Evolutionary conservation across 1,140 invertebrate species (phyloP).

Genomic region (Panagrolaimus sp.): DNA sequence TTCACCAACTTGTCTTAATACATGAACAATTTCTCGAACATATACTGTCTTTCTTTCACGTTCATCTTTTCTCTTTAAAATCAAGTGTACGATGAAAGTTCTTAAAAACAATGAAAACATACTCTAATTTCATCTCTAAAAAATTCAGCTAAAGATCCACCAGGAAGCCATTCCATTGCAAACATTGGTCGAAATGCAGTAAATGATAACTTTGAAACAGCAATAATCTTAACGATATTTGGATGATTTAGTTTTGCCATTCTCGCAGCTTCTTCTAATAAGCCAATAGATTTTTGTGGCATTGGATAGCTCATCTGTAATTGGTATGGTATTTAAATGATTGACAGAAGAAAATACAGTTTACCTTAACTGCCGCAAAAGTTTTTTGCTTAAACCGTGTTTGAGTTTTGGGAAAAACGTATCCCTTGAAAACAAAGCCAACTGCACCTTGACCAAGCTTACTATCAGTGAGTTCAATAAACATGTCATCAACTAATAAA

Average conservation of each 20-base stretch:
- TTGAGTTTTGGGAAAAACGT: slow-evolving; percentile 50
- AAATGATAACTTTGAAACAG: slow-evolving; percentile 53
- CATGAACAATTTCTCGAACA: slow-evolving; percentile 44
- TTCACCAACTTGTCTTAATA: slow-evolving; percentile 43
- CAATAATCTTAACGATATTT: slow-evolving; percentile 50
- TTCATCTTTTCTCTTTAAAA: slow-evolving; percentile 47
- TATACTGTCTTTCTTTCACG: slow-evolving; percentile 31
- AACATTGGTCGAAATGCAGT: slow-evolving; percentile 53
- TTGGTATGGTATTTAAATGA: background rate
- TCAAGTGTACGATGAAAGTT: background rate
- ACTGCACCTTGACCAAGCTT: slow-evolving; percentile 52
- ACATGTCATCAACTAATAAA: slow-evolving; percentile 23
- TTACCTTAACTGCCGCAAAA: slow-evolving; percentile 50
- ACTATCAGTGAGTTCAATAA: slow-evolving; percentile 50
- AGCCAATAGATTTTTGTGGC: slow-evolving; percentile 49
- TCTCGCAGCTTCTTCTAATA: slow-evolving; percentile 50
- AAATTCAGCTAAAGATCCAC: slow-evolving; percentile 48
- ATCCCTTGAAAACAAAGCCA: slow-evolving; percentile 53
- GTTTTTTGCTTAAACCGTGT: slow-evolving; percentile 54
- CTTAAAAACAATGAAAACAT: background rate
- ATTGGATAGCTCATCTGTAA: slow-evolving; percentile 53
- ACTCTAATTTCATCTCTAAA: slow-evolving; percentile 51
- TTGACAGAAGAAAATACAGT: background rate
- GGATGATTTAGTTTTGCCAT: slow-evolving; percentile 46
- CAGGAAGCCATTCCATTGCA: slow-evolving; percentile 53